Evolutionary conservation across 2,888 invertebrate genomes (phyloP).

Genomic region (Amitus sp.): DNA sequence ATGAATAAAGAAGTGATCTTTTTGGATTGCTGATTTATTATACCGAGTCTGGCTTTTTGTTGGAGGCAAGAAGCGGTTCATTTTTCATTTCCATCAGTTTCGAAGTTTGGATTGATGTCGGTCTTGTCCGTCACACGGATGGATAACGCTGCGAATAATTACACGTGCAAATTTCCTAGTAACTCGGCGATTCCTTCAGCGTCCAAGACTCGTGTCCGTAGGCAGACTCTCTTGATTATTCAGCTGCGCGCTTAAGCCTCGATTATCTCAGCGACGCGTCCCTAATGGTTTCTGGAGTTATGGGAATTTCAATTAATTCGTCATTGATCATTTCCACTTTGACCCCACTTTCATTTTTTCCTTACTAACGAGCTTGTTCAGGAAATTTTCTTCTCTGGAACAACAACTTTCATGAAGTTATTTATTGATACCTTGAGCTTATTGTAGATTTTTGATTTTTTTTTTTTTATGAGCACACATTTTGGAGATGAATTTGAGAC

Average conservation of each 20-base stretch:
- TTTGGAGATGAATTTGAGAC: too few species aligned
- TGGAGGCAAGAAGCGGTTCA: slow-evolving; percentile 12
- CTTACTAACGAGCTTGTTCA: background rate
- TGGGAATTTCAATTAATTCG: slow-evolving; percentile 34
- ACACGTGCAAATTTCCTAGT: slow-evolving; percentile 14
- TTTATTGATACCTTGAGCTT: too few species aligned
- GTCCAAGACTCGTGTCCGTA: slow-evolving; percentile 1
- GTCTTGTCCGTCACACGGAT: slow-evolving; percentile 26
- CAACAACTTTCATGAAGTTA: too few species aligned
- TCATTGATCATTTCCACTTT: slow-evolving; percentile 32
- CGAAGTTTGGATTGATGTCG: slow-evolving; percentile 22
- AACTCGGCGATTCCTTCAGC: slow-evolving; percentile 3
- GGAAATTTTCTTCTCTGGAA: background rate
- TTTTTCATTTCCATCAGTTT: slow-evolving; percentile 29
- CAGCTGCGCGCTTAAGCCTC: slow-evolving; percentile 1
- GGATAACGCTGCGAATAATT: slow-evolving; percentile 20
- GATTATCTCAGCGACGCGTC: slow-evolving; percentile 21
- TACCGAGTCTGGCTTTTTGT: background rate
- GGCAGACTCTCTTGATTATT: slow-evolving; percentile 1
- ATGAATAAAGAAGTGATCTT: background rate
- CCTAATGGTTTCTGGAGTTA: slow-evolving; percentile 20
- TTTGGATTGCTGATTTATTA: background rate
- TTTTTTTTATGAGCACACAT: too few species aligned
- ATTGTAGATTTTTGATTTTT: too few species aligned
- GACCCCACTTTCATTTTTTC: background rate